Conservation (phyloP, 2,113 vertebrate species). For the Otocyon megalotis region DNA sequence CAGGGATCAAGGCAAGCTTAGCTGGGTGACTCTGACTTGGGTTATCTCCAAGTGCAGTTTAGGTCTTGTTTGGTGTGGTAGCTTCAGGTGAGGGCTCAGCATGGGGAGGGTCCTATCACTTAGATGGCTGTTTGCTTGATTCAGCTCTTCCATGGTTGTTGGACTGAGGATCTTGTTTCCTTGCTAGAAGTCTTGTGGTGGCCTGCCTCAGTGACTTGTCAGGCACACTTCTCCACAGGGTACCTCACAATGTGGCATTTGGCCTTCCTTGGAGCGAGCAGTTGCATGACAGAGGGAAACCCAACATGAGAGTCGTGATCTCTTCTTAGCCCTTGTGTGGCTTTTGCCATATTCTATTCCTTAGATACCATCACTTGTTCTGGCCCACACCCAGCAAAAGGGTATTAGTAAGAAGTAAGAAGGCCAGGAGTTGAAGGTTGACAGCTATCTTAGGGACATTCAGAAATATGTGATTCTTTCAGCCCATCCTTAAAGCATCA, state of each 20-base stretch:
- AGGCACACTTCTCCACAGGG: not conserved
- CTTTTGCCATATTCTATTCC: not conserved
- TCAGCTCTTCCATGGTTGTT: not conserved
- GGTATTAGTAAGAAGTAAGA: not conserved
- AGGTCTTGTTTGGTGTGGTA: not conserved
- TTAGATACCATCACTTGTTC: not conserved
- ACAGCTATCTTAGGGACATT: too few relatives aligned
- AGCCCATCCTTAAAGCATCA: not conserved
- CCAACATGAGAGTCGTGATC: not conserved
- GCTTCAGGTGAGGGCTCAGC: not conserved
- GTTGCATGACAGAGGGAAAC: not conserved
- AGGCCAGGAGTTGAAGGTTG: fast-evolving
- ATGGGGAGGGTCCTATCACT: not conserved
- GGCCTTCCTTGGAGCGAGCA: not conserved
- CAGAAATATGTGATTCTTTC: not conserved
- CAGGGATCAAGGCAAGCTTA: not conserved
- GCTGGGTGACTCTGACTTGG: not conserved
- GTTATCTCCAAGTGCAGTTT: not conserved
- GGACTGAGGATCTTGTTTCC: not conserved
- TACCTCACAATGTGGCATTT: fast-evolving
- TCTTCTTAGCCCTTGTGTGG: not conserved
- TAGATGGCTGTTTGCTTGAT: not conserved
- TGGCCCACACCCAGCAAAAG: fast-evolving
- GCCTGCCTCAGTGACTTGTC: not conserved
- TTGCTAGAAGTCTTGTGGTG: not conserved